These are phyloP conservation scores for Drosophila murphyi DNA, from an alignment of 1,140 invertebrate genomes.

Conservation along the genomic window DNA sequence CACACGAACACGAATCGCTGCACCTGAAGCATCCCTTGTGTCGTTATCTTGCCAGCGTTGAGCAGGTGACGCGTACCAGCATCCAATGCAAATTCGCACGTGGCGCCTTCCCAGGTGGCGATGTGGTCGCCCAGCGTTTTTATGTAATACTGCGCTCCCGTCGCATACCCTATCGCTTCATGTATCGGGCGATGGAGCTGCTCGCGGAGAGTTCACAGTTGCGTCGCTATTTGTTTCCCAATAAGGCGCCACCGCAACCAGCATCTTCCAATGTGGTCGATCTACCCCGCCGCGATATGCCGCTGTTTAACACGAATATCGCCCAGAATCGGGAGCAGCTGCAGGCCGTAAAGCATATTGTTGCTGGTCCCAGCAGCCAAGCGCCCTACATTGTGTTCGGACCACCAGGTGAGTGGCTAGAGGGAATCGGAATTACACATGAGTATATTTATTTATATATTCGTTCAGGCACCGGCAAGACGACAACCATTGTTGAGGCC, in stretches of 20 bases:
- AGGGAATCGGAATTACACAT: not conserved
- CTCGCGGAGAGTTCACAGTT: conserved; percentile 41
- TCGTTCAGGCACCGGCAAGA: conserved; percentile 89
- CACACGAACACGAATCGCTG: conserved; percentile 52
- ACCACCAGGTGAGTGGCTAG: conserved; percentile 62
- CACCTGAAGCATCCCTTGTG: conserved; percentile 8
- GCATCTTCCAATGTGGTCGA: not conserved
- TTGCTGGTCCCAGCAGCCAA: conserved; percentile 55
- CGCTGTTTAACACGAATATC: conserved; percentile 57
- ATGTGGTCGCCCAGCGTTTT: conserved; percentile 8
- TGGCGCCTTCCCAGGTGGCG: not conserved
- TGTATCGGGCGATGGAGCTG: conserved; percentile 65
- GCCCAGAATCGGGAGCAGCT: conserved; percentile 62
- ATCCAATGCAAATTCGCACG: conserved; percentile 44
- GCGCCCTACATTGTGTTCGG: conserved; percentile 76
- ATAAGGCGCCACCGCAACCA: not conserved
- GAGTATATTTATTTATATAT: not conserved
- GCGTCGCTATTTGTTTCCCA: conserved; percentile 66
- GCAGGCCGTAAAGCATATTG: conserved; percentile 64
- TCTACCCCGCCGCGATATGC: conserved; percentile 6
- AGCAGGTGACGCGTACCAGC: conserved; percentile 35
- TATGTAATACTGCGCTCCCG: conserved; percentile 61
- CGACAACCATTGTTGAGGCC: conserved; percentile 90
- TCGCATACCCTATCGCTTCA: conserved; percentile 53
- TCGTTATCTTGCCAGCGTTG: conserved; percentile 50